These are phyloP conservation scores for Lates japonicus DNA, from an alignment of 2,797 vertebrate genomes.

Conservation along the genomic window DNA sequence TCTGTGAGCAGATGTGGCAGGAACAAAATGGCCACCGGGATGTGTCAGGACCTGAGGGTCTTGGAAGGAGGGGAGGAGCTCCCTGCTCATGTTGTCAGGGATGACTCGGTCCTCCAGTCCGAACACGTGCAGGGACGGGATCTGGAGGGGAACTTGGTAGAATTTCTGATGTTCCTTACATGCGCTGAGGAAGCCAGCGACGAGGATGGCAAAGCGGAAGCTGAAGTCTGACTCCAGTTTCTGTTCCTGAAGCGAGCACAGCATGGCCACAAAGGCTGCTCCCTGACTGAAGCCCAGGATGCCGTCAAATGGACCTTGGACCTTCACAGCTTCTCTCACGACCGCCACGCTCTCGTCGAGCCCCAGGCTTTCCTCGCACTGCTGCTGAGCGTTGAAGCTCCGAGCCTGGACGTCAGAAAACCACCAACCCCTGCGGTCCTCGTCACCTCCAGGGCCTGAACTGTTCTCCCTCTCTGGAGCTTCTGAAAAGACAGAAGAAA, in stretches of 20 bases:
- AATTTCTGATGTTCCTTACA: slow-evolving; percentile 84
- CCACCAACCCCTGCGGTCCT: slow-evolving; percentile 92
- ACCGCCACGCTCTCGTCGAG: slow-evolving; percentile 88
- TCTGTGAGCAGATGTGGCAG: slow-evolving; percentile 87
- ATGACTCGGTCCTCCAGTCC: slow-evolving; percentile 92
- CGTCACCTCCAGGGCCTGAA: slow-evolving; percentile 61
- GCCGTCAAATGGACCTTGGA: slow-evolving; percentile 91
- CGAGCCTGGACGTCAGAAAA: slow-evolving; percentile 88
- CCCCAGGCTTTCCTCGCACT: slow-evolving; percentile 86
- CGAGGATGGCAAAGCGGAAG: slow-evolving; percentile 90
- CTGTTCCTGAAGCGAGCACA: slow-evolving; percentile 90
- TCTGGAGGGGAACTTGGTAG: slow-evolving; percentile 78
- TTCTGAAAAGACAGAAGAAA: slow-evolving; percentile 37
- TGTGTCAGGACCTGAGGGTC: slow-evolving; percentile 87
- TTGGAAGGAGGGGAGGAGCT: slow-evolving; percentile 87
- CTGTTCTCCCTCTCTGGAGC: slow-evolving; percentile 46
- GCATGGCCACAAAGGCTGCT: slow-evolving; percentile 91
- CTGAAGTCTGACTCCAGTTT: slow-evolving; percentile 84
- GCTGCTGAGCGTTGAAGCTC: slow-evolving; percentile 88
- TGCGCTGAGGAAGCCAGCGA: slow-evolving; percentile 91
- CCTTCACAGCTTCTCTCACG: slow-evolving; percentile 85
- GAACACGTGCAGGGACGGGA: slow-evolving; percentile 92
- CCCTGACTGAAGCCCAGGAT: slow-evolving; percentile 96
- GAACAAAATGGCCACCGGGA: slow-evolving; percentile 93
- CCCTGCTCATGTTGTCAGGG: slow-evolving; percentile 87